Conservation (phyloP, 2,888 invertebrate genomes). For the Ctenicera cuprea region DNA sequence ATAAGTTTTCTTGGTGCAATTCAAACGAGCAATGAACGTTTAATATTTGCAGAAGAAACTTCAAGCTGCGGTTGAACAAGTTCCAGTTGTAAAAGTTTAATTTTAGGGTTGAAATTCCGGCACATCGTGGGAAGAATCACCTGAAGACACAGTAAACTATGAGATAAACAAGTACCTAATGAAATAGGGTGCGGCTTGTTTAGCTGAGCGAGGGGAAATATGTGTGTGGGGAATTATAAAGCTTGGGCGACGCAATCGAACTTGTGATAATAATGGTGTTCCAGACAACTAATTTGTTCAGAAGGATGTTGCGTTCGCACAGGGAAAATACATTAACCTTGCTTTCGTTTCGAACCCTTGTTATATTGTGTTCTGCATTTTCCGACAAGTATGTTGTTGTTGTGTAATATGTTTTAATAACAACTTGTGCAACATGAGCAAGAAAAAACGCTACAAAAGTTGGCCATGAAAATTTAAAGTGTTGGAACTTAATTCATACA, state of each 20-base stretch:
- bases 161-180: constrained; percentile 51
- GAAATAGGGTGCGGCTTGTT: constrained; percentile 36
- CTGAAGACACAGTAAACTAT: constrained; percentile 50
- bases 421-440: no score
- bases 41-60: constrained; percentile 46
- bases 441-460: no score
- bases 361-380: neutral
- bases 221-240: constrained; percentile 32
- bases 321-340: constrained; percentile 9
- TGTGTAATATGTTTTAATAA: no score
- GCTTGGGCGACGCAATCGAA: constrained; percentile 27
- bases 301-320: neutral
- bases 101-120: constrained; percentile 41
- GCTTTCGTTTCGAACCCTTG: neutral
- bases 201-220: constrained; percentile 32
- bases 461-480: no score
- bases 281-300: constrained; percentile 12
- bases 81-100: constrained; percentile 50
- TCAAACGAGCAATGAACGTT: constrained; percentile 47
- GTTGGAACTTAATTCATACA: no score
- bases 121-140: constrained; percentile 50
- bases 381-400: no score
- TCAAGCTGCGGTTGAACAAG: constrained; percentile 41
- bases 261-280: constrained; percentile 19
- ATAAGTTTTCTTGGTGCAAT: constrained; percentile 44